Conservation (phyloP, 1,140 invertebrate genomes). For the Oedothorax gibbosus region DNA sequence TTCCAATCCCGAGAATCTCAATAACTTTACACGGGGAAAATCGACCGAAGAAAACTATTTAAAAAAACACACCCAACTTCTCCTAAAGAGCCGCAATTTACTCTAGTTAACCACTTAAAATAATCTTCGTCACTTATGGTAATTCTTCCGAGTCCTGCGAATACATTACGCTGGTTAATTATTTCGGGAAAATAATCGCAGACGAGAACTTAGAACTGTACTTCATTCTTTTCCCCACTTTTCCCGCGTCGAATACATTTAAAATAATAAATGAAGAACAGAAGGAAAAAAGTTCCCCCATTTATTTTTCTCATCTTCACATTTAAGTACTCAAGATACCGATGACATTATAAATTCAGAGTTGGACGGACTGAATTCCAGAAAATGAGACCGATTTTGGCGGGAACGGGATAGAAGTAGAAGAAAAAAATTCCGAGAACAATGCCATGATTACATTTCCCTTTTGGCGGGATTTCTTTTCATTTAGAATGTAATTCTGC, state of each 20-base stretch:
- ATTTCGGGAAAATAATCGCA: slow-evolving; percentile 44
- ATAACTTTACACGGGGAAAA: background rate
- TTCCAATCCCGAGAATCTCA: background rate
- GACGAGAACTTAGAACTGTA: slow-evolving; percentile 1
- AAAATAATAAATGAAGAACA: no score
- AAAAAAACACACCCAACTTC: slow-evolving; percentile 3
- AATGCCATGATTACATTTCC: slow-evolving; percentile 29
- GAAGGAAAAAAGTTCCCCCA: no score
- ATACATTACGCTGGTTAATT: slow-evolving; percentile 56
- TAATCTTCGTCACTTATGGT: slow-evolving; percentile 58
- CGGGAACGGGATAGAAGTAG: slow-evolving; percentile 4
- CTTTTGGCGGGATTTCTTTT: slow-evolving; percentile 6
- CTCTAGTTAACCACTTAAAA: slow-evolving; percentile 54
- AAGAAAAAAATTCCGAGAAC: background rate
- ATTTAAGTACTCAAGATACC: background rate
- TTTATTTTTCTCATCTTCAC: background rate
- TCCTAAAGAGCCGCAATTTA: slow-evolving; percentile 41
- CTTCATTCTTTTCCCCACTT: background rate
- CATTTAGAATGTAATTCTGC: slow-evolving; percentile 26
- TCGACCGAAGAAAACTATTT: background rate
- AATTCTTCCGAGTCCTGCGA: slow-evolving; percentile 31
- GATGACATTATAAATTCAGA: slow-evolving; percentile 41
- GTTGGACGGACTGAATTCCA: background rate
- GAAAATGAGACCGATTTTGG: background rate
- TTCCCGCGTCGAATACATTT: background rate